Conservation (phyloP, 2,797 vertebrate genomes). For the Parambassis ranga region DNA sequence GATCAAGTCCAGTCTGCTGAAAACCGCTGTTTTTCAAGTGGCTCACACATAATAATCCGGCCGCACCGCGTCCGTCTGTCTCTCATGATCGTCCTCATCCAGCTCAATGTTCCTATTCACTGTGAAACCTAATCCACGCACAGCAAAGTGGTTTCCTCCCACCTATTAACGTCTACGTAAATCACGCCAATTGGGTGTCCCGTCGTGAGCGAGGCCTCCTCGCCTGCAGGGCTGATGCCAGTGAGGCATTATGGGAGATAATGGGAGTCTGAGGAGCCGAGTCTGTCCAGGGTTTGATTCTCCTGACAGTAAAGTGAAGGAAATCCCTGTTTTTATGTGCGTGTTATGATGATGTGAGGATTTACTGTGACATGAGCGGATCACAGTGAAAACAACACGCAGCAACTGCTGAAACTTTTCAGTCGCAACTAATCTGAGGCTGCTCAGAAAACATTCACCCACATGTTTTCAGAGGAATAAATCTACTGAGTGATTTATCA, state of each 20-base stretch:
- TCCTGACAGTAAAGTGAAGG: not conserved
- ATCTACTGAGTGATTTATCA: too few relatives aligned
- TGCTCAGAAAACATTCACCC: fast-evolving
- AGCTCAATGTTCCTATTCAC: conserved; percentile 70
- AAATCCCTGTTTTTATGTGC: not conserved
- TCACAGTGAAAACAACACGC: not conserved
- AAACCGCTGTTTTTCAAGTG: conserved; percentile 53
- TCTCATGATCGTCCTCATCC: conserved; percentile 57
- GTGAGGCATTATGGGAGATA: conserved; percentile 49
- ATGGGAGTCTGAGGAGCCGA: conserved; percentile 26
- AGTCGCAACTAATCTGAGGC: not conserved
- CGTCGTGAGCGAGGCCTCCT: conserved; percentile 42
- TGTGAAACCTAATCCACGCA: conserved; percentile 50
- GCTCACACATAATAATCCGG: conserved; percentile 55
- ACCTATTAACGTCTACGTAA: conserved; percentile 69
- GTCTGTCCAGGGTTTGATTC: not conserved
- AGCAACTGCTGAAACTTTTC: too few relatives aligned
- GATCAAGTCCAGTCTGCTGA: conserved; percentile 38
- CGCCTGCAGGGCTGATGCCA: conserved; percentile 35
- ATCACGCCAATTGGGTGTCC: conserved; percentile 70
- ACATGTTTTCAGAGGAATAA: too few relatives aligned
- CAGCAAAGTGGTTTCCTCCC: conserved; percentile 59
- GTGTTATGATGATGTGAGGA: not conserved
- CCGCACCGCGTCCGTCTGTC: conserved; percentile 5
- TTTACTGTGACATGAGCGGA: not conserved